These are phyloP conservation scores for Anhinga anhinga DNA, from an alignment of 2,113 vertebrate genomes.

Conservation along the genomic window DNA sequence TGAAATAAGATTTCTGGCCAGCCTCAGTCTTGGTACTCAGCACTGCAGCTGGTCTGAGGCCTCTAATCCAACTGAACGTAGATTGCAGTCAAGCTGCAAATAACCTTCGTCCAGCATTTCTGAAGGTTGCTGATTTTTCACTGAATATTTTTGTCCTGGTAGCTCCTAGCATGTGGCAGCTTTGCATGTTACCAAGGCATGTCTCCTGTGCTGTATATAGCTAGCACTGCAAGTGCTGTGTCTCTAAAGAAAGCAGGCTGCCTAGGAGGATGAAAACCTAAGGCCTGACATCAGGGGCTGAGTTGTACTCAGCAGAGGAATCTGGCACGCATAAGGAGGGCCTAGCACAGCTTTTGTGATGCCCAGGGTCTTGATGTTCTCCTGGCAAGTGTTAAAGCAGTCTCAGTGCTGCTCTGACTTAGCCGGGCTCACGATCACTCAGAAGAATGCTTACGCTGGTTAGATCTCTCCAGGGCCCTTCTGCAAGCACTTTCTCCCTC, in stretches of 20 bases:
- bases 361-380: neutral
- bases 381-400: neutral
- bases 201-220: neutral
- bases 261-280: neutral
- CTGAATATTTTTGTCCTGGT: neutral
- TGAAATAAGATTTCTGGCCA: neutral
- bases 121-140: neutral
- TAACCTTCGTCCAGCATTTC: neutral
- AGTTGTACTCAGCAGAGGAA: neutral
- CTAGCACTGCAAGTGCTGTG: neutral
- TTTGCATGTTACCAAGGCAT: neutral
- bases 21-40: neutral
- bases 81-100: neutral
- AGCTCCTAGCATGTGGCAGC: neutral
- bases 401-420: neutral
- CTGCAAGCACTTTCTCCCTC: neutral
- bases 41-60: neutral
- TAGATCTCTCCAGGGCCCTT: neutral
- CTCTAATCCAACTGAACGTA: neutral
- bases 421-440: neutral
- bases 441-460: fast-evolving
- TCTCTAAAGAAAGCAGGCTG: neutral
- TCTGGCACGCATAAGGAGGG: neutral
- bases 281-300: fast-evolving
- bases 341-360: neutral